A percentile compares a stretch with the other conserved stretches of the same genome.
Evolutionary conservation across 2,888 invertebrate species (phyloP).

Genomic region (Andrena marginata): DNA sequence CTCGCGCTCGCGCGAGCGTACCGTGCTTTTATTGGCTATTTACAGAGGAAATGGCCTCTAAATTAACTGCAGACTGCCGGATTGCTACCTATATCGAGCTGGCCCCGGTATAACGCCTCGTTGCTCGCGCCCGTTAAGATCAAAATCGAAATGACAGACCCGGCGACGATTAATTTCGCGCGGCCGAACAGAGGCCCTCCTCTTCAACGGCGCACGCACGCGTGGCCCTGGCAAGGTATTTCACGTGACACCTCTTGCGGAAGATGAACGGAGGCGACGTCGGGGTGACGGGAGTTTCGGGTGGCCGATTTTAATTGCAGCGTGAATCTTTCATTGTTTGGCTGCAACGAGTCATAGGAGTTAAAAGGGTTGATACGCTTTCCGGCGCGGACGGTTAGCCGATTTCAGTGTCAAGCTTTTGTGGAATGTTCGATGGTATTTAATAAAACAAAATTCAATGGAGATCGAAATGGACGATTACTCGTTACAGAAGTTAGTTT

Average conservation of each 20-base stretch:
- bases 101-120: constrained; percentile 69
- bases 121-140: constrained; percentile 72
- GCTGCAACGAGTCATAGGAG: too few species aligned
- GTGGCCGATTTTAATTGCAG: too few species aligned
- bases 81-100: constrained; percentile 81
- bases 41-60: constrained; percentile 85
- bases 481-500: neutral
- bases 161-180: constrained; percentile 63
- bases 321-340: too few species aligned
- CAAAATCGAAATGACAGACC: constrained; percentile 75
- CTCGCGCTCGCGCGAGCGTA: constrained; percentile 61
- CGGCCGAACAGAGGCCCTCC: constrained; percentile 30
- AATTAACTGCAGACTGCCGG: constrained; percentile 85
- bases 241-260: neutral
- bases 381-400: neutral
- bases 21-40: constrained; percentile 85
- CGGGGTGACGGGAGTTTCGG: too few species aligned
- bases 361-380: too few species aligned
- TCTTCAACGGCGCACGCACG: neutral
- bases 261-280: neutral
- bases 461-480: neutral
- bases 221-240: neutral
- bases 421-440: constrained; percentile 2
- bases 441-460: neutral
- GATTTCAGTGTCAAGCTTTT: too few species aligned